These are phyloP conservation scores for Misgurnus anguillicaudatus DNA, from an alignment of 2,113 vertebrate species.

Conservation along the genomic window DNA sequence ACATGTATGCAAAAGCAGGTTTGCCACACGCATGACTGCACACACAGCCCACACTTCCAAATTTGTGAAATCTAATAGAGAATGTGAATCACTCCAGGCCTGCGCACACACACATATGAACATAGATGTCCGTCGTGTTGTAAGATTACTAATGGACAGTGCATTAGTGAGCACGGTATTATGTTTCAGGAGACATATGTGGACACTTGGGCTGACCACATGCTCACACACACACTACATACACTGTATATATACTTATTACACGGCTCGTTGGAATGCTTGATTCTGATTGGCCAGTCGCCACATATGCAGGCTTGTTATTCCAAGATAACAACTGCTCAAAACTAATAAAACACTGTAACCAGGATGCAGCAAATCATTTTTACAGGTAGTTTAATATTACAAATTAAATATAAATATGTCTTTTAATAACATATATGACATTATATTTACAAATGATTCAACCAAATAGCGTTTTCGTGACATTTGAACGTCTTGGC, in stretches of 20 bases:
- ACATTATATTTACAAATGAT: no score
- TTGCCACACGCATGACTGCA: background rate
- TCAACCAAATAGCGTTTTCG: no score
- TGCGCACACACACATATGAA: conserved; percentile 25
- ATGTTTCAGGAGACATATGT: conserved; percentile 35
- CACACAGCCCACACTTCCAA: conserved; percentile 8
- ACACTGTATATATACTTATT: background rate
- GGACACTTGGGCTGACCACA: conserved; percentile 13
- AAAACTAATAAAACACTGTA: no score
- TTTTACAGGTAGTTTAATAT: no score
- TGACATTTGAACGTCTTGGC: no score
- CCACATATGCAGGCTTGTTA: no score
- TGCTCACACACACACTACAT: background rate
- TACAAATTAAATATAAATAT: no score
- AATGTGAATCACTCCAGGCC: background rate
- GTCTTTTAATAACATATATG: no score
- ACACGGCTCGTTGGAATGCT: no score
- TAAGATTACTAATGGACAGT: conserved; percentile 21
- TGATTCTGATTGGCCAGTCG: no score
- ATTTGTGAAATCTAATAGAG: conserved; percentile 10
- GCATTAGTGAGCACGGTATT: conserved; percentile 30
- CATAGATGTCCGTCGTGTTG: background rate
- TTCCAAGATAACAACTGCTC: no score
- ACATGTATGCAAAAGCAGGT: background rate
- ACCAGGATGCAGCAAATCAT: no score